phyloP scores from a whole-genome alignment of 2,113 vertebrate genomes.

The Microtus pennsylvanicus region DNA sequence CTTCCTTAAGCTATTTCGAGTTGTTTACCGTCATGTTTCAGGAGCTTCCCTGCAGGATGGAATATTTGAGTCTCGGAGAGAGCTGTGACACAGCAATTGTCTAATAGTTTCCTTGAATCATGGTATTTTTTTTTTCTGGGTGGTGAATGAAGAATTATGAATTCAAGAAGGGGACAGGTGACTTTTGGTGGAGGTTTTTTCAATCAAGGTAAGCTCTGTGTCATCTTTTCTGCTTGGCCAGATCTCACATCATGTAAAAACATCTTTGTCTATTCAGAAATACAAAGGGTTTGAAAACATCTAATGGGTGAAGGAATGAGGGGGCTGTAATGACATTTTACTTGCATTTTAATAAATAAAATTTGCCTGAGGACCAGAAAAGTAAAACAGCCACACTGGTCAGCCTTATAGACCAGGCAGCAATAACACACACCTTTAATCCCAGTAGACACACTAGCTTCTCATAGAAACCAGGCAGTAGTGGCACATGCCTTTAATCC shows the following conservation, averaged over 20 bases:
- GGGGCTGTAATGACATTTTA: too few species aligned
- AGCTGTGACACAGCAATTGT: constrained; percentile 42
- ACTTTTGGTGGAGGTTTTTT: not conserved
- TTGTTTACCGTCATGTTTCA: not conserved
- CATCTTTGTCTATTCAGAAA: constrained; percentile 39
- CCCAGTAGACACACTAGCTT: too few species aligned
- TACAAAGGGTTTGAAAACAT: not conserved
- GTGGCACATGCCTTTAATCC: too few species aligned
- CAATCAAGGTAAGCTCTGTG: not conserved
- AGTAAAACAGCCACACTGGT: too few species aligned
- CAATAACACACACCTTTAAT: too few species aligned
- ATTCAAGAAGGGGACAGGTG: constrained; percentile 1
- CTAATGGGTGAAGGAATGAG: not conserved
- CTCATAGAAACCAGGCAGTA: too few species aligned
- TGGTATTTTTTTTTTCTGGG: constrained; percentile 1
- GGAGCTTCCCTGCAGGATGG: not conserved
- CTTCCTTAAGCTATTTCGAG: not conserved
- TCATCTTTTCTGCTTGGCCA: not conserved
- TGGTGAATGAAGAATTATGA: not conserved
- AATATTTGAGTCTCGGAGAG: not conserved
- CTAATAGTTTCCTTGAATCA: constrained; percentile 59
- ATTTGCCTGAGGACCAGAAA: too few species aligned
- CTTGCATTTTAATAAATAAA: too few species aligned
- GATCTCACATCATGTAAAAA: not conserved
- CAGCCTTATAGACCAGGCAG: too few species aligned